These are phyloP conservation scores for Galerucella calmariensis DNA, from an alignment of 2,888 invertebrate genomes.

Conservation along the genomic window DNA sequence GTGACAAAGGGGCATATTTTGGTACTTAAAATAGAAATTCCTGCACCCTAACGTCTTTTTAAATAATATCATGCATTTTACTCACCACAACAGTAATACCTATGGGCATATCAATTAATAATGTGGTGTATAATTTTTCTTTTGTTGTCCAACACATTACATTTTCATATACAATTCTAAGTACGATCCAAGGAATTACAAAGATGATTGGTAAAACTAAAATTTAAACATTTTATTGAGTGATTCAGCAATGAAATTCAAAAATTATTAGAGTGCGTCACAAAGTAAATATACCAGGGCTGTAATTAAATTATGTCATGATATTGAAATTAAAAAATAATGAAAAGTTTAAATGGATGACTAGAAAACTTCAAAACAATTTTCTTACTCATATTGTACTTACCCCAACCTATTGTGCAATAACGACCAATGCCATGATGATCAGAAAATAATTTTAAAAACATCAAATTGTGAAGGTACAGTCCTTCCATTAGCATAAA, in stretches of 20 bases:
- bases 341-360: neutral
- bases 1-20: no score
- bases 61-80: conserved; percentile 37
- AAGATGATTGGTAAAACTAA: conserved; percentile 70
- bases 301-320: no score
- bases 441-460: conserved; percentile 73
- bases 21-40: no score
- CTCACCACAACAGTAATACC: conserved; percentile 70
- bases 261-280: no score
- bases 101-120: conserved; percentile 70
- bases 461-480: conserved; percentile 76
- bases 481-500: conserved; percentile 78
- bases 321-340: no score
- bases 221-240: conserved; percentile 13
- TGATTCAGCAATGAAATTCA: no score
- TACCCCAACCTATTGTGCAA: conserved; percentile 75
- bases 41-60: neutral
- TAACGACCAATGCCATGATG: conserved; percentile 70
- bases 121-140: conserved; percentile 64
- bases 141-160: conserved; percentile 72
- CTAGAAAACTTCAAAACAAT: neutral
- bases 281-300: no score
- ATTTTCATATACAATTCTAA: conserved; percentile 68
- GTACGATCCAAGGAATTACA: conserved; percentile 70
- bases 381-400: conserved; percentile 50